Base-by-base conservation (phyloP, 2,797 vertebrate species). In the Hephaestus fuliginosus region DNA sequence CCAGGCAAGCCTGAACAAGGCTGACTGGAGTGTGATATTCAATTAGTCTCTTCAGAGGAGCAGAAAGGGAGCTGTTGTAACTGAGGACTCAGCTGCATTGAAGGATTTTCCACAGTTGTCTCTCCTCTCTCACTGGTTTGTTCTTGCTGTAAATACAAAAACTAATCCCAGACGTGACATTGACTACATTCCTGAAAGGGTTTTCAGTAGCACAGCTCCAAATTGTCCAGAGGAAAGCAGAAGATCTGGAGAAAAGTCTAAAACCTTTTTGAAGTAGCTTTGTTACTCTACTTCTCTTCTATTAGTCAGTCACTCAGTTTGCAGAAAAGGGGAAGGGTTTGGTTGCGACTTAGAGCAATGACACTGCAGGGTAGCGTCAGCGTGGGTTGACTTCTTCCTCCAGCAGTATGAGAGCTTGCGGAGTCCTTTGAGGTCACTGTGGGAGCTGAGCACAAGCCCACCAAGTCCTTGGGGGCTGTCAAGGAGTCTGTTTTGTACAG, bases 391-490 rank as follows among this genome's bases (percentile, higher is more conserved):
- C 86, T 83, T 91, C 88, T 85, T 87, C 84, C 78, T 92, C 55
- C 74, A 36, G 61, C 78, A 76, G 75, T 81, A 62, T 44, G 63
- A 86, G 83, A 70, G 82, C 77, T 75, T 64, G 63, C 2, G 7
- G 81, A 78, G 72, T 93, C 92, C 91, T 88, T 79, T 18, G 91
- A 89, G 90, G 86, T 73, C 9, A 36, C 74, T 74, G 85, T 74
- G 60, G 85, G 78, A 84, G 85, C 75, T 77, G 61, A 80, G 67
- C 84, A 88, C 88, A 73, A 4, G 44, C 89, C 80, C 67, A 81
- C 74, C 65, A 67, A 81, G 83, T 88, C 76, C 80, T 73, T 25
- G 9, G 15, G 57, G 78, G 65, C 67, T 69, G 74, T 78, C 49
- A 55, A 76, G 13, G 36, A 68, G 25, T 33, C 63, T 63, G 72